Evolutionary conservation across 2,797 vertebrate genomes (phyloP), one percentile per base, ranked within the genome.

Genomic region (Notolepis coatsorum): DNA sequence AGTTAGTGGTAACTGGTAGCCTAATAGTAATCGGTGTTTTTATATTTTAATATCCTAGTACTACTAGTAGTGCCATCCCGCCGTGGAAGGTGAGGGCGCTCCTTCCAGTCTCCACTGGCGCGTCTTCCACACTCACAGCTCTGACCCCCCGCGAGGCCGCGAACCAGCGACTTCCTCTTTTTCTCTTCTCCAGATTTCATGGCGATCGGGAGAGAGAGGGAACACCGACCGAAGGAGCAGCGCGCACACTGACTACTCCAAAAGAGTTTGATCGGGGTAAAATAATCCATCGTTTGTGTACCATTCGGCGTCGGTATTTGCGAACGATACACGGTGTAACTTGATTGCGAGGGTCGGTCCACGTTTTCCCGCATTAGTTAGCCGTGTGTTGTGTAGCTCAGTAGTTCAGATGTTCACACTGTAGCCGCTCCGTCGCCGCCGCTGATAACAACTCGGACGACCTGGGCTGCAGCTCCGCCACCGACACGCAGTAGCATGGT

Each of bases 171-270:
- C 92, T 93, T 92, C 92, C 92, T 92, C 84, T 90, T 89, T 85
- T 89, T 88, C n/a, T 66, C 74, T 72, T 59, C 45, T 62, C 87
- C 88, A 82, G 82, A 86, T 93, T 94, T 92, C 85, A 93, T 93
- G 93, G 92, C 91, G 91, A 93, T 89, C 82, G 85, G 87, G 90
- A 92, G 91, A 90, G 90, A 89, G 90, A 89, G 91, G 88, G 92
- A 92, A 89, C 87, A 86, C 82, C 81, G 87, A 88, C 84, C 31
- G 31, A 33, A 7, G n/a, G n/a, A n/a, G n/a, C n/a, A n/a, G 79
- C 86, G 87, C 86, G 84, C 89, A 86, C 83, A 88, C 87, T 82
- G 79, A 84, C 80, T 87, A 84, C 88, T 88, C 84, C 62, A 24
- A 84, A 86, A 91, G 85, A 90, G 81, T 86, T 87, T 78, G 79